Conservation (phyloP, 2,888 invertebrate species). For the Tuta absoluta region DNA sequence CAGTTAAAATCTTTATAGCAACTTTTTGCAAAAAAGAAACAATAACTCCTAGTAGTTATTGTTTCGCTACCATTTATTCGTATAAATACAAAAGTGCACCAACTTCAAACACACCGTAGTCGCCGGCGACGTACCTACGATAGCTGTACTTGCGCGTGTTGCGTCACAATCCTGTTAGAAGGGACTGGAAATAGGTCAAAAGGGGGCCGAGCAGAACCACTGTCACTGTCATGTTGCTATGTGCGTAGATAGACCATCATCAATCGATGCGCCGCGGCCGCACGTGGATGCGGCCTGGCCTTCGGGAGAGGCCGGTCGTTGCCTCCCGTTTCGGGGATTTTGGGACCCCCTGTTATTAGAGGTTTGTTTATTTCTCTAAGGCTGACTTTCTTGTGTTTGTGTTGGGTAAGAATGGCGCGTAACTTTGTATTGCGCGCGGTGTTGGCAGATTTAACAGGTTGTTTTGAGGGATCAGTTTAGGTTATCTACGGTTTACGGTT, state of each 20-base stretch:
- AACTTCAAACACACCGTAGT: slow-evolving; percentile 35
- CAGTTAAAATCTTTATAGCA: too few relatives aligned
- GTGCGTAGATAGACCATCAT: slow-evolving; percentile 25
- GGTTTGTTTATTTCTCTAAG: slow-evolving; percentile 12
- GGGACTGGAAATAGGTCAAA: slow-evolving; percentile 75
- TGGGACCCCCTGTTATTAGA: background rate
- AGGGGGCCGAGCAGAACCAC: slow-evolving; percentile 68
- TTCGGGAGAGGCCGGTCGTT: slow-evolving; percentile 15
- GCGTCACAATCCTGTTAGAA: slow-evolving; percentile 67
- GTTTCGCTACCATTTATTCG: background rate
- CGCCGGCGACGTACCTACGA: slow-evolving; percentile 20
- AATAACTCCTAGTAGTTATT: too few relatives aligned
- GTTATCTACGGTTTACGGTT: too few relatives aligned
- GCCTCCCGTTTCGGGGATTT: slow-evolving; percentile 8
- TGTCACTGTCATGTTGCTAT: slow-evolving; percentile 65
- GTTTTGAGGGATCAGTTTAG: background rate
- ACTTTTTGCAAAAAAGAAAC: too few relatives aligned
- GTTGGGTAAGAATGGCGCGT: background rate
- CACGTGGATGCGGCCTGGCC: slow-evolving; percentile 20
- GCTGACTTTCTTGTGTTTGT: background rate
- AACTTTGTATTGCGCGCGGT: background rate
- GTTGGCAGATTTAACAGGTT: background rate
- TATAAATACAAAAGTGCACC: background rate
- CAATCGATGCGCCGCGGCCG: slow-evolving; percentile 18
- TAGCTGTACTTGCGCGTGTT: slow-evolving; percentile 43